A percentile compares a stretch with the other conserved stretches of the same genome.
Evolutionary conservation across 2,113 vertebrate species (phyloP).

Genomic region (Delphinapterus leucas): DNA sequence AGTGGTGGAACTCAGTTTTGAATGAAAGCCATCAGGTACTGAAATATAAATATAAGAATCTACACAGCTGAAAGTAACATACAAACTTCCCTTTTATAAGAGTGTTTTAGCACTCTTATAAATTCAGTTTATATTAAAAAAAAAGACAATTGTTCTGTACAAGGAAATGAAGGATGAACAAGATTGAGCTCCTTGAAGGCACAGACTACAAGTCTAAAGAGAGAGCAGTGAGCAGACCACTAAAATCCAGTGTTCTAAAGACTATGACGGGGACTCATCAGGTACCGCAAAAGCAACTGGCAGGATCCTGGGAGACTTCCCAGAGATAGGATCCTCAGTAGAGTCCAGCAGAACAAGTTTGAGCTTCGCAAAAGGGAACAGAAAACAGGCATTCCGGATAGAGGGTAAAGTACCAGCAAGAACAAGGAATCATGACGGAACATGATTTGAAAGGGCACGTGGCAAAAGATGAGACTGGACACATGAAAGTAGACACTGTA

Average conservation of each 20-base stretch:
- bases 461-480: background rate
- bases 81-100: constrained; percentile 57
- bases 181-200: background rate
- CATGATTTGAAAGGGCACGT: background rate
- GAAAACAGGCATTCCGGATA: background rate
- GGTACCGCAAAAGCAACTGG: background rate
- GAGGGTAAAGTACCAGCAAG: background rate
- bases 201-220: background rate
- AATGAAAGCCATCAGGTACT: background rate
- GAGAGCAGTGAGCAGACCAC: background rate
- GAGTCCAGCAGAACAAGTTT: background rate
- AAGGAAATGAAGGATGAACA: background rate
- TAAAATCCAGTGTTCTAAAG: background rate
- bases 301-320: background rate
- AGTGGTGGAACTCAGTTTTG: background rate
- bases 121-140: background rate
- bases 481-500: background rate
- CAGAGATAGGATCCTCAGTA: background rate
- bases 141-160: background rate
- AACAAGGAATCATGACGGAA: background rate
- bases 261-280: background rate
- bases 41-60: background rate
- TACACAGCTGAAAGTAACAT: background rate
- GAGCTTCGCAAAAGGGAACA: background rate
- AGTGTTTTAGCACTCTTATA: background rate